phyloP scores from a whole-genome alignment of 2,888 invertebrate species.

The Pteria penguin region DNA sequence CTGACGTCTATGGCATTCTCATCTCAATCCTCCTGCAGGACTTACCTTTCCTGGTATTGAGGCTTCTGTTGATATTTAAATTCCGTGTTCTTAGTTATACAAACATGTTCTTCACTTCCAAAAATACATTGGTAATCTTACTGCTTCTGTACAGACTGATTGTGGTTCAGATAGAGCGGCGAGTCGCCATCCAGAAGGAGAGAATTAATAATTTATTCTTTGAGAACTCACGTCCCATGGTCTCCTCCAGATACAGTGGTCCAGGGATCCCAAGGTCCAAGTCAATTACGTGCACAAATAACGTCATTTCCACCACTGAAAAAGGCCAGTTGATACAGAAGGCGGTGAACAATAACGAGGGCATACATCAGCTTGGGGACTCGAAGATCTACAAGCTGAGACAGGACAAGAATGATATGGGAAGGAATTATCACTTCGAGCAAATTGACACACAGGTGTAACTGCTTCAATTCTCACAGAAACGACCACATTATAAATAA shows the following conservation, averaged over 20 bases:
- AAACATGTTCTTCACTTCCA: constrained; percentile 97
- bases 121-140: constrained; percentile 92
- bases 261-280: constrained; percentile 31
- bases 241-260: constrained; percentile 30
- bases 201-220: constrained; percentile 5
- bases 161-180: constrained; percentile 66
- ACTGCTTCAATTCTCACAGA: too few relatives aligned
- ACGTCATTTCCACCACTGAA: not conserved
- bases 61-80: constrained; percentile 90
- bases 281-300: not conserved
- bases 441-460: constrained; percentile 40
- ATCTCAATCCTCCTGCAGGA: constrained; percentile 92
- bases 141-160: constrained; percentile 90
- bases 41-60: constrained; percentile 92
- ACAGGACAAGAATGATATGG: constrained; percentile 54
- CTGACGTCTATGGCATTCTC: constrained; percentile 91
- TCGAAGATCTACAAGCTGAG: constrained; percentile 47
- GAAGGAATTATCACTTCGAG: constrained; percentile 54
- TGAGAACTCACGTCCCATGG: constrained; percentile 26
- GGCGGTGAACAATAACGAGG: not conserved
- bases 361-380: not conserved
- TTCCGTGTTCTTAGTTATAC: constrained; percentile 95
- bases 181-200: constrained; percentile 18
- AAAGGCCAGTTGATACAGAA: not conserved
- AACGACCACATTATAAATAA: too few relatives aligned